Evolutionary conservation across 2,113 vertebrate genomes (phyloP), one percentile per base, ranked within the genome.

Genomic region (Hyperoodon ampullatus): DNA sequence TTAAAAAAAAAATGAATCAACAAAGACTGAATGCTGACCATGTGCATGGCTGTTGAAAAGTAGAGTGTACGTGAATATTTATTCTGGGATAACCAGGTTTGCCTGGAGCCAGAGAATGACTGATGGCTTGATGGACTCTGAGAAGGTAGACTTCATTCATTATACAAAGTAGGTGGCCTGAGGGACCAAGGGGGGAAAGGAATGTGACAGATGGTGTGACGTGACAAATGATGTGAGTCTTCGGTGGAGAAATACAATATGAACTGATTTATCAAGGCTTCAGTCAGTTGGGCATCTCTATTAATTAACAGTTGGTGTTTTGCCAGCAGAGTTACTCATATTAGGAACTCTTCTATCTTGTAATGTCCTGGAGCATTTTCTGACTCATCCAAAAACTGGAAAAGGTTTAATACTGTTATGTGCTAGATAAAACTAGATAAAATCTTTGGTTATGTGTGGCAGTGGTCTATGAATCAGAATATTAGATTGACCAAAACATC

Each of bases 381-480:
- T 92, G 86, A 74, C 58, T 92, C n/a, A 83, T 96, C 2, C 30
- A 60, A 60, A 96, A 80, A 61, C 90, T 93, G 91, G 72, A 82
- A 88, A 88, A 80, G 11, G 19, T 50, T 93, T 75, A 90, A 91
- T 74, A 42, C 42, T 50, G 4, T 65, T 77, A 23, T 44, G 26
- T 85, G 50, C 63, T 72, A 90, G 28, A 94, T 81, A 77, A 85
- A 93, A 61, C 65, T 42, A 60, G 39, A 68, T 82, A 93, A 84
- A 72, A 72, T 83, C 39, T 84, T 66, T 81, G 42, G 23, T 61
- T 60, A 13, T n/a, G 1, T 39, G 11, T 50, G 33, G 35, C 66
- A 63, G 14, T 63, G 10, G 2, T 89, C 90, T 91, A 0, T 83
- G 58, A 88, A 50, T 78, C 65, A 96, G 72, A 85, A 35, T 58